phyloP scores from a whole-genome alignment of 2,797 vertebrate genomes.

The Salmo trutta region DNA sequence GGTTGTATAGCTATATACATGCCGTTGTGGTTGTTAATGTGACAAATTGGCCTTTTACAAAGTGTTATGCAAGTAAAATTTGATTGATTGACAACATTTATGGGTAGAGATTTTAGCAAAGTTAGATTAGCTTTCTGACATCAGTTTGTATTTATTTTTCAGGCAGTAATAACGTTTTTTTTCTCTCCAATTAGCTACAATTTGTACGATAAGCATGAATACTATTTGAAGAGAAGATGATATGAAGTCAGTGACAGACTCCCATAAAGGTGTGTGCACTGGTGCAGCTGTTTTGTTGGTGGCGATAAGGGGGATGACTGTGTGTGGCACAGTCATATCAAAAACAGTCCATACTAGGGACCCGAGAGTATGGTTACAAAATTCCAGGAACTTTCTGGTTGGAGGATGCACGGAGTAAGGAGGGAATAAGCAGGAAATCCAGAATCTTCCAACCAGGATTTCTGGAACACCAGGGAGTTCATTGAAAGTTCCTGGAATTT shows the following conservation, averaged over 20 bases:
- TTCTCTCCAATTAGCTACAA: not conserved
- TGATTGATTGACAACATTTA: no score
- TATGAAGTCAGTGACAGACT: slow-evolving; percentile 6
- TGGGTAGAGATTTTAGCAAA: no score
- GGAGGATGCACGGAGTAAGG: no score
- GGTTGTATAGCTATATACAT: not conserved
- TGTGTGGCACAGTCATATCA: slow-evolving; percentile 73
- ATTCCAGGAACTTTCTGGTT: no score
- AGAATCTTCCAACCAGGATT: no score
- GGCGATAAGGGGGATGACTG: slow-evolving; percentile 27
- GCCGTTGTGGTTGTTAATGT: not conserved
- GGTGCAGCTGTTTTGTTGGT: slow-evolving; percentile 54
- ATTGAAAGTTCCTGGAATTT: no score
- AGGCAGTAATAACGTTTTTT: not conserved
- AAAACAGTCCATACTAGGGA: slow-evolving; percentile 50
- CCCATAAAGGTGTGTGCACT: slow-evolving; percentile 45
- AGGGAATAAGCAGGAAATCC: no score
- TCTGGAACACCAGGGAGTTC: no score
- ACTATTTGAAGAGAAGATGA: not conserved
- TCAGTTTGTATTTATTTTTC: not conserved
- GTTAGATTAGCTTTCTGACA: not conserved
- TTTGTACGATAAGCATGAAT: not conserved
- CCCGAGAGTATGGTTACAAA: no score
- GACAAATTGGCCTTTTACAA: not conserved
- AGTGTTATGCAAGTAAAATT: not conserved